phyloP scores from a whole-genome alignment of 2,888 invertebrate genomes.

The Leucoptera coffeella region DNA sequence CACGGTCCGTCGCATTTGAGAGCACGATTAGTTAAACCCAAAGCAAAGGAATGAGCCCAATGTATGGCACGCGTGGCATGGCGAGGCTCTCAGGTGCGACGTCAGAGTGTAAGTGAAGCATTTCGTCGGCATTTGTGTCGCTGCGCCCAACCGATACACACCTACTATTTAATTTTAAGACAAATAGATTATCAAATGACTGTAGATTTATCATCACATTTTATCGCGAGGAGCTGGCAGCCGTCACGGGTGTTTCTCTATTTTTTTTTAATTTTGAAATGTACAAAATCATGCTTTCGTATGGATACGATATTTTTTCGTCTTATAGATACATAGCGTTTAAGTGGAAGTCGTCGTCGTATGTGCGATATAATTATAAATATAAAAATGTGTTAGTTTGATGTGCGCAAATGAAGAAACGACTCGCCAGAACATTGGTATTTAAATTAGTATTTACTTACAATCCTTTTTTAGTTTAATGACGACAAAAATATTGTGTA shows the following conservation, averaged over 20 bases:
- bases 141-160: slow-evolving; percentile 5
- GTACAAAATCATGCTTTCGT: slow-evolving; percentile 51
- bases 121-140: slow-evolving; percentile 25
- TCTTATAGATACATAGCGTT: slow-evolving; percentile 46
- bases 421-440: slow-evolving; percentile 46
- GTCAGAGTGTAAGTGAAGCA: slow-evolving; percentile 11
- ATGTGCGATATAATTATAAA: too few species aligned
- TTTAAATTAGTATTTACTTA: slow-evolving; percentile 55
- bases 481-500: slow-evolving; percentile 55
- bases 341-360: too few species aligned
- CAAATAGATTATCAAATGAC: slow-evolving; percentile 31
- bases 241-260: slow-evolving; percentile 26
- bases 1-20: too few species aligned
- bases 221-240: slow-evolving; percentile 18
- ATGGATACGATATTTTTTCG: slow-evolving; percentile 31
- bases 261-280: slow-evolving; percentile 38
- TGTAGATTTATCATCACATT: slow-evolving; percentile 51
- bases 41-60: too few species aligned
- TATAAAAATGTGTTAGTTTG: too few species aligned
- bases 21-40: too few species aligned
- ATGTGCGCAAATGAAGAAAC: too few species aligned
- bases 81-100: too few species aligned
- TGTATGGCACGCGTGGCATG: too few species aligned
- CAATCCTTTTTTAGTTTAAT: slow-evolving; percentile 53
- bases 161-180: slow-evolving; percentile 33